These are phyloP conservation scores for Rutilus rutilus DNA, from an alignment of 2,113 vertebrate genomes.

Conservation along the genomic window DNA sequence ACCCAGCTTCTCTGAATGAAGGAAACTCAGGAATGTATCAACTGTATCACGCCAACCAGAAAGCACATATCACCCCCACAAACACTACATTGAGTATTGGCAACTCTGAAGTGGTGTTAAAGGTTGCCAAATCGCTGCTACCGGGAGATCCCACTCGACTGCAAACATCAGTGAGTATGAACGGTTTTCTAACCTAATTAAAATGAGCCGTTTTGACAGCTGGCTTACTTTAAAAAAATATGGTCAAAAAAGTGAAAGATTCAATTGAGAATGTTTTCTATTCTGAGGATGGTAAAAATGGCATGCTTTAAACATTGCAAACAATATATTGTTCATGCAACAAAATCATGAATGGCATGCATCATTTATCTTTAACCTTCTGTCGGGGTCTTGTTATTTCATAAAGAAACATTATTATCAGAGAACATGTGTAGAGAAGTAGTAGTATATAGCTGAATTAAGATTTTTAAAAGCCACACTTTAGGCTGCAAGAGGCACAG, in stretches of 20 bases:
- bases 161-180: neutral
- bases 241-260: neutral
- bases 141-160: neutral
- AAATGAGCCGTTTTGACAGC: neutral
- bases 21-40: neutral
- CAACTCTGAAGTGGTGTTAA: neutral
- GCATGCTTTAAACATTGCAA: slow-evolving; percentile 17
- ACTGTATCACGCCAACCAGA: too few relatives aligned
- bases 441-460: neutral
- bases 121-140: neutral
- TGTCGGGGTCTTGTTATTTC: neutral
- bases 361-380: neutral
- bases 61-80: neutral
- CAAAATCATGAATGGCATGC: slow-evolving; percentile 1
- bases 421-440: neutral
- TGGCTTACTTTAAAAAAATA: neutral
- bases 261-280: neutral
- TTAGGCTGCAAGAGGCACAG: neutral
- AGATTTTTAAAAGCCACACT: neutral
- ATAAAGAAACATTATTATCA: neutral
- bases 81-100: neutral
- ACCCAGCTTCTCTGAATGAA: neutral
- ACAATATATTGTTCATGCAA: neutral
- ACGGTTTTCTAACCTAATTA: neutral
- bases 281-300: neutral